Evolutionary conservation across 2,888 invertebrate genomes (phyloP).

Genomic region (Stegophylla sp.): DNA sequence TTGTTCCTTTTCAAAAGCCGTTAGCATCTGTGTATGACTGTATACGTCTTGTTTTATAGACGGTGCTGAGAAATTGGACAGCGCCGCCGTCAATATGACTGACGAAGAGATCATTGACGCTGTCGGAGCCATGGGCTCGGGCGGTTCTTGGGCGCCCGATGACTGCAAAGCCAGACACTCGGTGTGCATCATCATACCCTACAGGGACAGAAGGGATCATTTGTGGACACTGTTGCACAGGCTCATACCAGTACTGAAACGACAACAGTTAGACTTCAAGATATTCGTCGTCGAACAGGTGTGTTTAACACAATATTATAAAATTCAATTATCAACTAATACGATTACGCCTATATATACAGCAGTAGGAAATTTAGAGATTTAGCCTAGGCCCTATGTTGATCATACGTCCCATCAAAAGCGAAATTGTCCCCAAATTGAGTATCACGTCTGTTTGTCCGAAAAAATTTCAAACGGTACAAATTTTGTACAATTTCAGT

Average conservation of each 20-base stretch:
- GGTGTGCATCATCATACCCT: constrained; percentile 71
- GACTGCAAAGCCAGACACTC: constrained; percentile 66
- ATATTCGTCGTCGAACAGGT: constrained; percentile 69
- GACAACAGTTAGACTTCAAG: constrained; percentile 67
- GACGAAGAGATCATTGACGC: constrained; percentile 60
- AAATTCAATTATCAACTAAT: too few relatives aligned
- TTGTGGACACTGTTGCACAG: constrained; percentile 66
- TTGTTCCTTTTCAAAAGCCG: too few relatives aligned
- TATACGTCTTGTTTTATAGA: constrained; percentile 10
- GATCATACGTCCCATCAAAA: too few relatives aligned
- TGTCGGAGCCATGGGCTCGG: constrained; percentile 63
- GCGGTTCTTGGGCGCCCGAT: constrained; percentile 68
- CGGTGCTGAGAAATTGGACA: constrained; percentile 44
- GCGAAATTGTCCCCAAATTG: too few relatives aligned
- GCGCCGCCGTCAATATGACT: constrained; percentile 51
- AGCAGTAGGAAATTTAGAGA: too few relatives aligned
- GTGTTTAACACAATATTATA: constrained; percentile 56
- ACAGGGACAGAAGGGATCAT: constrained; percentile 67
- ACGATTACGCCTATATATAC: too few relatives aligned
- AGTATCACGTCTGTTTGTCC: too few relatives aligned
- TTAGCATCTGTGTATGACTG: too few relatives aligned
- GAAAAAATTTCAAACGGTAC: too few relatives aligned
- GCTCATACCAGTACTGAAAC: constrained; percentile 67
- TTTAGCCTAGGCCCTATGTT: too few relatives aligned
- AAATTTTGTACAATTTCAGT: too few relatives aligned